phyloP scores from a whole-genome alignment of 2,888 invertebrate species.

The Leptura quadrifasciata region DNA sequence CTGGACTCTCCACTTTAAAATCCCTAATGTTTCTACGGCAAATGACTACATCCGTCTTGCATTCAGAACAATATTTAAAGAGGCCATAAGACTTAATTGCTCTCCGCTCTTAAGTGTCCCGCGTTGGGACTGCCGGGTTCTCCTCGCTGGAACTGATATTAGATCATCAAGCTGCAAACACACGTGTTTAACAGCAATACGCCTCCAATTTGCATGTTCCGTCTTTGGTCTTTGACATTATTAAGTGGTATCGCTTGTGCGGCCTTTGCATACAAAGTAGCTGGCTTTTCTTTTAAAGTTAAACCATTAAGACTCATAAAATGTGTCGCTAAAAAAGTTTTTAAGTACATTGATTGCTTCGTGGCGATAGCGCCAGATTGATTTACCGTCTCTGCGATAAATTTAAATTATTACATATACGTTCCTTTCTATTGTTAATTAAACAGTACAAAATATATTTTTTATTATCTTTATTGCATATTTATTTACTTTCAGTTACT shows the following conservation, averaged over 20 bases:
- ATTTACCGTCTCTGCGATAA: conserved; percentile 38
- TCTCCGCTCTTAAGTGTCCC: conserved; percentile 19
- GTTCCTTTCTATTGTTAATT: not conserved
- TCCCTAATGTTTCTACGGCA: conserved; percentile 12
- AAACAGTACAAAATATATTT: not conserved
- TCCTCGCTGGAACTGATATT: conserved; percentile 37
- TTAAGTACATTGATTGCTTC: conserved; percentile 49
- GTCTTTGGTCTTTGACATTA: conserved; percentile 48
- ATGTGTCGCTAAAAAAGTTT: conserved; percentile 48
- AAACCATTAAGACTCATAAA: conserved; percentile 51
- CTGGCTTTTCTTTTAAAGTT: conserved; percentile 45
- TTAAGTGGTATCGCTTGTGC: conserved; percentile 41
- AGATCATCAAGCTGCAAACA: conserved; percentile 56
- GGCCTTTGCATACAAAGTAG: conserved; percentile 53
- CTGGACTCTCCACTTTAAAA: conserved; percentile 58
- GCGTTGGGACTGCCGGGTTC: not conserved
- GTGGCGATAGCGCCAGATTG: conserved; percentile 44
- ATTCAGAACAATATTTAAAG: conserved; percentile 48
- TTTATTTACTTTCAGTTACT: not conserved
- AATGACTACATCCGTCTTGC: conserved; percentile 61
- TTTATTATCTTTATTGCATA: not conserved
- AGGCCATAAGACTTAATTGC: conserved; percentile 29
- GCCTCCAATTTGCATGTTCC: conserved; percentile 52
- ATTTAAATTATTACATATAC: conserved; percentile 1
- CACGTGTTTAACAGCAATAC: conserved; percentile 57